These are phyloP conservation scores for Sitta carolinensis DNA, from an alignment of 2,797 vertebrate genomes.

Conservation along the genomic window DNA sequence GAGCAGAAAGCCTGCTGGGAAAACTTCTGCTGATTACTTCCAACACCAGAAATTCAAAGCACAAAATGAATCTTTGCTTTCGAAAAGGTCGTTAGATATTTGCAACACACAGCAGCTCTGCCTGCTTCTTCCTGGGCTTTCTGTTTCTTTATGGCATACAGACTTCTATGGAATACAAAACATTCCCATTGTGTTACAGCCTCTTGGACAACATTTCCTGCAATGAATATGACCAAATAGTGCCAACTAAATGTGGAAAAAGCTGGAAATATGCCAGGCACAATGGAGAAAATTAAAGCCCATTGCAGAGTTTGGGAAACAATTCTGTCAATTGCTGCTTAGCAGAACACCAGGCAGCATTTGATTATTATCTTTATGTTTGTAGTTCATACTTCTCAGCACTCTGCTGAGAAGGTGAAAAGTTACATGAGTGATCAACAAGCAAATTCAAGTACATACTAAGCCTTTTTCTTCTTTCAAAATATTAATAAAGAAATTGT, in stretches of 20 bases:
- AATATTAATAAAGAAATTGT: background rate
- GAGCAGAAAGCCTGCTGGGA: background rate
- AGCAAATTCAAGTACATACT: background rate
- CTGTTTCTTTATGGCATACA: constrained; percentile 39
- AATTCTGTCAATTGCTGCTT: background rate
- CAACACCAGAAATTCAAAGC: constrained; percentile 11
- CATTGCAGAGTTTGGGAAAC: background rate
- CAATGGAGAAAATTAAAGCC: background rate
- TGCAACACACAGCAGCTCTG: constrained; percentile 45
- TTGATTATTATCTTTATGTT: background rate
- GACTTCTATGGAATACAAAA: constrained; percentile 29
- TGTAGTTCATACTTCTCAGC: background rate
- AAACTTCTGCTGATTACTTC: background rate
- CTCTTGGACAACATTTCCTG: background rate
- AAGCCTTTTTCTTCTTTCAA: background rate
- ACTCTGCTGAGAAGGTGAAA: background rate
- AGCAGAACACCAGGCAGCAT: background rate
- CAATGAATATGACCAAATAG: constrained; percentile 23
- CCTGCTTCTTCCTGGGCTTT: constrained; percentile 33
- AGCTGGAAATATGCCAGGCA: background rate
- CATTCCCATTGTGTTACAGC: background rate
- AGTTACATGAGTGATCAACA: background rate
- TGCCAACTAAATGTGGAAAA: constrained; percentile 17
- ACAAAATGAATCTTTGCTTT: constrained; percentile 34
- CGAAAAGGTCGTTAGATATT: constrained; percentile 54